Base-by-base conservation (phyloP, 92 coral and sea anemone species). In the Phymanthus crucifer region DNA sequence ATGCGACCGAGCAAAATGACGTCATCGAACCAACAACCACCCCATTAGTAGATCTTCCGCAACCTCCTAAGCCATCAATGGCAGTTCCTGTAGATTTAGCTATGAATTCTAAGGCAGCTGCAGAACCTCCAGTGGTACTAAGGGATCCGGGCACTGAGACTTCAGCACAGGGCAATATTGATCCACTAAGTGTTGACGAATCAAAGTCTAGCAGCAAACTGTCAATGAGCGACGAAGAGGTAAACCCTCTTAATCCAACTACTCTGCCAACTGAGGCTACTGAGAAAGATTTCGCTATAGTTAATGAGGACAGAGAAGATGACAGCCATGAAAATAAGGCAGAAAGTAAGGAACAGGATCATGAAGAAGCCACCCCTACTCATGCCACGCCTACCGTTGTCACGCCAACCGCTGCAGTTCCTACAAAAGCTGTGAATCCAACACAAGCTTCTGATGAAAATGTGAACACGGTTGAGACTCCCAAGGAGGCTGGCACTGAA, bases 1-100 rank as follows among this genome's bases (percentile, higher is more conserved):
- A 77, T 34, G 40, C 48, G 32, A 71, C 73, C 16, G 45, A 71
- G 75, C 75, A 71, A 27, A 77, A 77, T 2, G 72, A 77, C 32
- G 52, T 32, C 13, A 0, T 64, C 1, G 58, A 77, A 64, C 81
- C 52, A 77, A 65, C 54, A 18, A 1, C 4, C 17, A 29, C 8
- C 19, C 68, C 68, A 10, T 9, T 11, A 34, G 32, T 7, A 61
- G 32, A 24, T 26, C 68, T 61, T 61, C 34, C 33, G 8, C 17
- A 61, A 27, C 36, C 32, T 4, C 16, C 68, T 61, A 61, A 24
- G 3, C 68, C 68, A 27, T 61, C 68, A 26, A 7, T 61, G 36
- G 68, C 68, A 61, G 33, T 18, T 8, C 68, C 68, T 61, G 3
- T 61, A 27, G 68, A 61, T 12, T 24, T 61, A 19, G 33, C 68